Conservation (phyloP, 2,797 vertebrate species). For the Salarias fasciatus region DNA sequence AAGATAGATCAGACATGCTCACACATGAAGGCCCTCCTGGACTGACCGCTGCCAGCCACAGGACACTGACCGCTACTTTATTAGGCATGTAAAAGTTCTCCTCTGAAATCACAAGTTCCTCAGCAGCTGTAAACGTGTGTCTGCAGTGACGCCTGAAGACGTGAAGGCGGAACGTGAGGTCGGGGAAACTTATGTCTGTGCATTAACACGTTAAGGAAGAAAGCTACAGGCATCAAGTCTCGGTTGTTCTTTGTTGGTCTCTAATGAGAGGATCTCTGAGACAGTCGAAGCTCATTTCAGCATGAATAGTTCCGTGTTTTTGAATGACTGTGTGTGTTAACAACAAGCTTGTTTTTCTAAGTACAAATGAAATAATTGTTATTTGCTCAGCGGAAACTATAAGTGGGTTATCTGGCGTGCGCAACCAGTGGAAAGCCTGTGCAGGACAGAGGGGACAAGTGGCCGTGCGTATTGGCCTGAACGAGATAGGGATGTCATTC, state of each 20-base stretch:
- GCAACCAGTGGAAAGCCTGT: slow-evolving; percentile 32
- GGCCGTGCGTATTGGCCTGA: slow-evolving; percentile 39
- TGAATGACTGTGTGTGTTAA: slow-evolving; percentile 16
- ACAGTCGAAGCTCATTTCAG: slow-evolving; percentile 26
- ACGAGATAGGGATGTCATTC: slow-evolving; percentile 51
- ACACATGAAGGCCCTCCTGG: slow-evolving; percentile 28
- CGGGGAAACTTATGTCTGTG: slow-evolving; percentile 5
- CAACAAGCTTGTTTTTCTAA: slow-evolving; percentile 31
- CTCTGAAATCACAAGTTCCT: slow-evolving; percentile 44
- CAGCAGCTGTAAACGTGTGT: slow-evolving; percentile 18
- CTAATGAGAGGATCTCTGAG: slow-evolving; percentile 39
- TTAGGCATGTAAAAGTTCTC: slow-evolving; percentile 26
- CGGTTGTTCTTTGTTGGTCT: slow-evolving; percentile 39
- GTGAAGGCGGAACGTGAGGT: neutral
- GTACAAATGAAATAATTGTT: slow-evolving; percentile 41
- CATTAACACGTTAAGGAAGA: slow-evolving; percentile 38
- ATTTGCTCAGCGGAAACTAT: slow-evolving; percentile 26
- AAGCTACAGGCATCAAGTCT: slow-evolving; percentile 28
- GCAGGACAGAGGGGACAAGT: slow-evolving; percentile 44
- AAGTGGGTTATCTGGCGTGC: slow-evolving; percentile 38
- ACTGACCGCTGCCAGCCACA: slow-evolving; percentile 20
- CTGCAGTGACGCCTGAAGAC: slow-evolving; percentile 1
- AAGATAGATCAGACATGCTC: too few species aligned
- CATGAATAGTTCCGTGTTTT: slow-evolving; percentile 30
- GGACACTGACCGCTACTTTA: slow-evolving; percentile 36